Base-by-base conservation (phyloP, 2,113 vertebrate species). In the Cyanoderma ruficeps region DNA sequence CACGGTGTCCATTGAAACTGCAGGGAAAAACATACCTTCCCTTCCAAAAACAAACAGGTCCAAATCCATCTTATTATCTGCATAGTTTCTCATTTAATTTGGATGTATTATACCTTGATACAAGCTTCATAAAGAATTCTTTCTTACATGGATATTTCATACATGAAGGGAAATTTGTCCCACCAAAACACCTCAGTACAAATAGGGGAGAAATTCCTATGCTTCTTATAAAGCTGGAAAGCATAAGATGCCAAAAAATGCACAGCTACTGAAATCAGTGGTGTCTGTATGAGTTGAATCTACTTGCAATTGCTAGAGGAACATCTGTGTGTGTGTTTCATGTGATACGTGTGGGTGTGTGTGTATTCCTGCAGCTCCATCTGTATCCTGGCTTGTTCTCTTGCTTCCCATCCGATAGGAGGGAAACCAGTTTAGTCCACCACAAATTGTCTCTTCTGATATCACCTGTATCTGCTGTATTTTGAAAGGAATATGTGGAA, bases 311-410 rank as follows among this genome's bases (percentile, higher is more conserved):
- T 70, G 47, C 80, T 56, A 42, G 27, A 72, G 41, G 13, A 17
- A 8, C 1, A 0, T 8, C 1, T 44, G 25, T 28, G 0, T 18
- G 1, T 23, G 44, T 70, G 18, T 2, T 22, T 2, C 25, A 52
- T 44, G 56, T 25, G 67, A 21, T 33, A 14, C 0, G 0, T 81
- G 1, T 23, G 19, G 33, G 39, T 9, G 11, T 25, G 7, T 15
- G 9, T 11, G 0, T 87, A 39, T 46, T 87, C n/a, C 50, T 72
- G 57, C 47, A 72, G 24, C 39, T 69, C 42, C 27, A 42, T 60
- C 81, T 55, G 42, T 20, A 31, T 39, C 16, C 42, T 67, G 15
- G 23, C 11, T 79, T 67, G n/a, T 83, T 37, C 67, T 85, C 41
- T 49, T 60, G 11, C 10, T 68, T 84, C 31, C 46, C 7, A 1